These are phyloP conservation scores for Solenopsis invicta DNA, from an alignment of 1,140 invertebrate genomes.

Conservation along the genomic window DNA sequence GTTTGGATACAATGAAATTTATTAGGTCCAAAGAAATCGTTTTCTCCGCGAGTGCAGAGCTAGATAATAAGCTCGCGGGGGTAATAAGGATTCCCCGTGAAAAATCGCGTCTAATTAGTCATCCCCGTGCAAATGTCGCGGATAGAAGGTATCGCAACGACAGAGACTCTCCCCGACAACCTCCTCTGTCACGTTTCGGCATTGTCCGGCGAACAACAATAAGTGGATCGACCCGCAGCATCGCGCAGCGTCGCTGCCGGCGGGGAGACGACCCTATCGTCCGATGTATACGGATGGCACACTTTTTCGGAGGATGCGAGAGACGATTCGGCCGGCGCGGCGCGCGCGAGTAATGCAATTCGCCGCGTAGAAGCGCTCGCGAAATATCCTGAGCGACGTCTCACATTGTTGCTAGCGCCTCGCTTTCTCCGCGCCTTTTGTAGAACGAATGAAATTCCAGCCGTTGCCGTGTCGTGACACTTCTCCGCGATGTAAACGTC, in stretches of 20 bases:
- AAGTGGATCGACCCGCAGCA: not conserved
- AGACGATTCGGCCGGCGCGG: constrained; percentile 23
- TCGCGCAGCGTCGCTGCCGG: not conserved
- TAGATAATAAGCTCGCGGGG: not conserved
- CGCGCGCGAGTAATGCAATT: constrained; percentile 35
- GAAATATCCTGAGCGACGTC: constrained; percentile 54
- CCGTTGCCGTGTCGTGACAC: constrained; percentile 43
- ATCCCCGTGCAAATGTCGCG: not conserved
- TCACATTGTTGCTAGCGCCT: constrained; percentile 60
- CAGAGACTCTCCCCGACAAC: not conserved
- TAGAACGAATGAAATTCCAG: constrained; percentile 65
- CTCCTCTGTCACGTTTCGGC: not conserved
- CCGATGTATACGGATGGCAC: constrained; percentile 33
- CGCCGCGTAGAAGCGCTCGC: constrained; percentile 26
- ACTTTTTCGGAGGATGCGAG: constrained; percentile 47
- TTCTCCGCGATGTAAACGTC: constrained; percentile 39
- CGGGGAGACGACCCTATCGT: no score
- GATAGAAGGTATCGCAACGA: not conserved
- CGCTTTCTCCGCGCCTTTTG: constrained; percentile 62
- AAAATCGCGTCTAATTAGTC: constrained; percentile 25
- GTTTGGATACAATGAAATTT: no score
- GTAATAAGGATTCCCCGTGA: not conserved
- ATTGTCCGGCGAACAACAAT: not conserved
- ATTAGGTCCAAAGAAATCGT: no score
- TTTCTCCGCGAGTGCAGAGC: no score